These are phyloP conservation scores for Sakesphorus luctuosus DNA, from an alignment of 2,113 vertebrate genomes.

Conservation along the genomic window DNA sequence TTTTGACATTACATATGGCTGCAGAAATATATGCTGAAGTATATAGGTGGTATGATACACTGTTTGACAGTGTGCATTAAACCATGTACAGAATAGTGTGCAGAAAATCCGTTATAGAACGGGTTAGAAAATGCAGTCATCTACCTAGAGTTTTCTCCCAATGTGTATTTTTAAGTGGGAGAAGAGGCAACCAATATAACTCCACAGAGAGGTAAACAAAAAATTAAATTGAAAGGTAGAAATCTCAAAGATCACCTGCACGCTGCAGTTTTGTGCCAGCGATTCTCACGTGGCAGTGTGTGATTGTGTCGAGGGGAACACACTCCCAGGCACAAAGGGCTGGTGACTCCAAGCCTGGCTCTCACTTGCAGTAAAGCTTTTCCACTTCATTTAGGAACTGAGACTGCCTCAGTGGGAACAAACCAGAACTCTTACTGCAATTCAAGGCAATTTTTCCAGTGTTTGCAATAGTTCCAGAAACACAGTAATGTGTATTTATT, in stretches of 20 bases:
- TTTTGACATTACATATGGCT: neutral
- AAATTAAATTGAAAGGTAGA: neutral
- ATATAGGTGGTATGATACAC: fast-evolving
- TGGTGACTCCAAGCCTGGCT: neutral
- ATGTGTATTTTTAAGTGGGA: neutral
- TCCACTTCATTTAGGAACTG: neutral
- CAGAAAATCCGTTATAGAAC: neutral
- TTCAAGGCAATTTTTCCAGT: neutral
- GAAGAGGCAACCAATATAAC: neutral
- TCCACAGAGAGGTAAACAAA: neutral
- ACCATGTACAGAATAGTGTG: neutral
- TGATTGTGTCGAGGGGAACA: neutral
- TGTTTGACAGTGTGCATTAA: neutral
- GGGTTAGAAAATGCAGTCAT: neutral
- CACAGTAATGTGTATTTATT: neutral
- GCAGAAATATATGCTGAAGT: neutral
- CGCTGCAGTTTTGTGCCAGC: neutral
- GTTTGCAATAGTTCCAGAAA: neutral
- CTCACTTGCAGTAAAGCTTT: neutral
- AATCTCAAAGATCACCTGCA: neutral
- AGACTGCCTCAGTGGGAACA: neutral
- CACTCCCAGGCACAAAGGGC: neutral
- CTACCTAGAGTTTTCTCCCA: neutral
- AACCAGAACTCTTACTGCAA: neutral
- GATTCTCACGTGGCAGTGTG: fast-evolving